Conservation (phyloP, 2,113 vertebrate genomes). For the Phylloscopus whistleri region DNA sequence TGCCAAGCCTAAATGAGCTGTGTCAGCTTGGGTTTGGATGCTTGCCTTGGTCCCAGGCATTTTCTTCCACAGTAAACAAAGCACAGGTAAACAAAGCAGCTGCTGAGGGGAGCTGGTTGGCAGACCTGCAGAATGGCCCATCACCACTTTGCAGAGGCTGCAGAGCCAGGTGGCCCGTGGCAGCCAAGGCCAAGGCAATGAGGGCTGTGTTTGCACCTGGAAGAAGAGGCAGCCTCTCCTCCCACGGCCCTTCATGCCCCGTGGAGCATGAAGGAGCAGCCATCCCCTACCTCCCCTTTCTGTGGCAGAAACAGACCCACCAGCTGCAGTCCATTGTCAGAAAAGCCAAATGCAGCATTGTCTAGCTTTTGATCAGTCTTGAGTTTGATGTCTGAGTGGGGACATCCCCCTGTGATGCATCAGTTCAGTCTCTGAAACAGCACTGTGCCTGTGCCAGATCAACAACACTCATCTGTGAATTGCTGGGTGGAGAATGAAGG, state of each 20-base stretch:
- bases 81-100: not conserved
- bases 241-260: accelerated
- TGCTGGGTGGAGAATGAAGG: not conserved
- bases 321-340: not conserved
- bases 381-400: not conserved
- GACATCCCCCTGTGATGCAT: not conserved
- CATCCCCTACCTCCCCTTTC: not conserved
- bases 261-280: not conserved
- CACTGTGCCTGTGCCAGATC: not conserved
- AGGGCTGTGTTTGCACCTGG: not conserved
- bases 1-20: constrained; percentile 34
- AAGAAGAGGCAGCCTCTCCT: not conserved
- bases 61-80: not conserved
- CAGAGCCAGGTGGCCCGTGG: not conserved
- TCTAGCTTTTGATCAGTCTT: not conserved
- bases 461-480: not conserved
- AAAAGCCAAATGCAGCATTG: not conserved
- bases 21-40: not conserved
- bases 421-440: not conserved
- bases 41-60: not conserved
- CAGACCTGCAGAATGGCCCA: not conserved
- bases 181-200: not conserved
- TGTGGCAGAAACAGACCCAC: not conserved
- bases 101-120: not conserved
- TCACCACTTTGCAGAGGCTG: not conserved